Conservation (phyloP, 2,888 invertebrate genomes). For the Azorinus chamasolen region DNA sequence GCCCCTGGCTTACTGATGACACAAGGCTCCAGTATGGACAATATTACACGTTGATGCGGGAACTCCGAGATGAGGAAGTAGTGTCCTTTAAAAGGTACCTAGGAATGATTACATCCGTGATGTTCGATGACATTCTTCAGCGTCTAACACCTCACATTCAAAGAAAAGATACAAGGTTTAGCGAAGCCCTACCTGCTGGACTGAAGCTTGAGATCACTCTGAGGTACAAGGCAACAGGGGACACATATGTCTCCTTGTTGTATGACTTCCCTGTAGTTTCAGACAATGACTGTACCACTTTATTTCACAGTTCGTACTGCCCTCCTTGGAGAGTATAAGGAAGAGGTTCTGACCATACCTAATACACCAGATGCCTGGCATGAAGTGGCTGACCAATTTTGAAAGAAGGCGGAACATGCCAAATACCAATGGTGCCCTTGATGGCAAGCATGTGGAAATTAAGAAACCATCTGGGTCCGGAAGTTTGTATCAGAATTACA, state of each 20-base stretch:
- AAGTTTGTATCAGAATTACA: no score
- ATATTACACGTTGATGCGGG: slow-evolving; percentile 5
- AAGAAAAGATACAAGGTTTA: slow-evolving; percentile 19
- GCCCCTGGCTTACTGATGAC: slow-evolving; percentile 20
- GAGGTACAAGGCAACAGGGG: slow-evolving; percentile 16
- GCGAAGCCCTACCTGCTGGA: slow-evolving; percentile 18
- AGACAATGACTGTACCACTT: slow-evolving; percentile 2
- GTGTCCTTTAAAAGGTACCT: slow-evolving; percentile 32
- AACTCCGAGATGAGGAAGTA: slow-evolving; percentile 15
- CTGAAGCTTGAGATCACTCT: slow-evolving; percentile 22
- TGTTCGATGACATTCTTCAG: slow-evolving; percentile 44
- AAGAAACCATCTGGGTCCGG: no score
- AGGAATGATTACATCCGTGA: slow-evolving; percentile 36
- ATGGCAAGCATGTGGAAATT: no score
- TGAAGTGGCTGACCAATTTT: no score
- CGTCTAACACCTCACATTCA: slow-evolving; percentile 21
- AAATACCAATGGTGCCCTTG: no score
- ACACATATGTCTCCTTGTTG: slow-evolving; percentile 4
- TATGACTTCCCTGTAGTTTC: slow-evolving; percentile 13
- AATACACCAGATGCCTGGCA: no score
- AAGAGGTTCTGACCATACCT: no score
- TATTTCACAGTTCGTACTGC: slow-evolving; percentile 12
- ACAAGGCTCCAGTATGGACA: slow-evolving; percentile 20
- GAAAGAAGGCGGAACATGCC: no score
- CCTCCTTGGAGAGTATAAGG: slow-evolving; percentile 1